Base-by-base conservation (phyloP, 2,888 invertebrate genomes). In the Eupithecia tripunctaria region DNA sequence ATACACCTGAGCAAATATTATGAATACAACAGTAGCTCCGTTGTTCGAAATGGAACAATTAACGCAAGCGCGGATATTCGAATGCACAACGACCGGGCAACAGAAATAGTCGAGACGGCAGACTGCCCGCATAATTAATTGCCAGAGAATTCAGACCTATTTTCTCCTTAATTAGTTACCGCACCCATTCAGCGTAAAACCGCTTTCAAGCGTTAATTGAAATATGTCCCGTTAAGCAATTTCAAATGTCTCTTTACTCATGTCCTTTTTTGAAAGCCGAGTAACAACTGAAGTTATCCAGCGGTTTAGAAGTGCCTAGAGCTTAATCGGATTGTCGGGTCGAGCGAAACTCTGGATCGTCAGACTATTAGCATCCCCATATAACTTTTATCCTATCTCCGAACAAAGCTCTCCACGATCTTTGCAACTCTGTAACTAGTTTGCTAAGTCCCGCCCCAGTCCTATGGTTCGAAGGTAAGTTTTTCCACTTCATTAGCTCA, bases 1-100 rank as follows among this genome's bases (percentile, higher is more conserved):
- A 82, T 86, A 86, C 93, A 94, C 93, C 94, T 94, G 93, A 90
- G 87, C 92, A 92, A 93, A 94, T 93, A 93, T 91, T 92, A 89
- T 91, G 87, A 86, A 82, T 84, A 84, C 85, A 79, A 91, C 89
- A 92, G 90, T 89, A 86, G 86, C 75, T 76, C 80, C 87, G 86
- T 88, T 92, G 89, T 91, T 86, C 84, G 76, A 84, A 86, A 86
- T 79, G 81, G 80, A 82, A 86, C 85, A 88, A 88, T 88, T 88
- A 88, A 81, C 79, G 76, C 74, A 66, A 73, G 70, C 72, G 72
- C 70, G 60, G 41, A 70, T 51, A 51, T 62, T 62, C 51, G 65
- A 41, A 73, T 65, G 68, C 63, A 60, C 43, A 43, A 15, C 60
- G 32, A 68, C 51, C 59, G 63, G 21, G 56, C 38, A 67, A 69